phyloP scores from a whole-genome alignment of 30 jellyfish, hydroid and myxozoan species.

The Calvadosia cruxmelitensis region DNA sequence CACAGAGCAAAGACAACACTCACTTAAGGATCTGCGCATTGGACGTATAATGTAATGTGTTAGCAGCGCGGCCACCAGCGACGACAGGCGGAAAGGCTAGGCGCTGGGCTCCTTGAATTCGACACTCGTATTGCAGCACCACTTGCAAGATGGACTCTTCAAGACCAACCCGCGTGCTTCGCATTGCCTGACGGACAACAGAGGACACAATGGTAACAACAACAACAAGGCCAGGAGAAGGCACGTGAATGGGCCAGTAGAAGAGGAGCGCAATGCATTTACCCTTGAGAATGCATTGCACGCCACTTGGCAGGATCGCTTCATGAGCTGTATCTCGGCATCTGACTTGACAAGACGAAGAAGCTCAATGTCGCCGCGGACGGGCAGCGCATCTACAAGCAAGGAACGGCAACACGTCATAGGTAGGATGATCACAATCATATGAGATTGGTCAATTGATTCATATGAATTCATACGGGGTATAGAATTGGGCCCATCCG shows the following conservation, averaged over 20 bases:
- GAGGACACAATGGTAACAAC: neutral
- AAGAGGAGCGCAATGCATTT: too few species aligned
- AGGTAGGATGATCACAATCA: too few species aligned
- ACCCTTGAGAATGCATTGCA: constrained; percentile 67
- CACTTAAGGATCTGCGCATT: constrained; percentile 67
- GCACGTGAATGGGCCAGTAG: too few species aligned
- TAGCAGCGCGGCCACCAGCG: constrained; percentile 86
- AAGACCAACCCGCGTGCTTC: constrained; percentile 49
- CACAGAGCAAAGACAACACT: neutral
- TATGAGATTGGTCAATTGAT: too few species aligned
- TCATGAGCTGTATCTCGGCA: constrained; percentile 54
- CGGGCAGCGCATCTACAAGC: neutral
- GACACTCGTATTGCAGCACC: constrained; percentile 53
- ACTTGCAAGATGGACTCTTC: constrained; percentile 72
- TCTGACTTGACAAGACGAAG: constrained; percentile 49
- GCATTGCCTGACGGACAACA: constrained; percentile 42
- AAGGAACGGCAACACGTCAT: too few species aligned
- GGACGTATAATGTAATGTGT: constrained; percentile 73
- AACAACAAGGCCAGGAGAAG: too few species aligned
- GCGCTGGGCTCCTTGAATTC: constrained; percentile 72
- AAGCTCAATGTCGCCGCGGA: constrained; percentile 9
- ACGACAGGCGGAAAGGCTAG: constrained; percentile 95
- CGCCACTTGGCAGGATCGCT: constrained; percentile 40
- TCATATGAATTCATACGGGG: too few species aligned
- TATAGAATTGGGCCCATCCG: too few species aligned